Evolutionary conservation across 2,113 vertebrate species (phyloP).

Genomic region (Pachypanchax playfairii): DNA sequence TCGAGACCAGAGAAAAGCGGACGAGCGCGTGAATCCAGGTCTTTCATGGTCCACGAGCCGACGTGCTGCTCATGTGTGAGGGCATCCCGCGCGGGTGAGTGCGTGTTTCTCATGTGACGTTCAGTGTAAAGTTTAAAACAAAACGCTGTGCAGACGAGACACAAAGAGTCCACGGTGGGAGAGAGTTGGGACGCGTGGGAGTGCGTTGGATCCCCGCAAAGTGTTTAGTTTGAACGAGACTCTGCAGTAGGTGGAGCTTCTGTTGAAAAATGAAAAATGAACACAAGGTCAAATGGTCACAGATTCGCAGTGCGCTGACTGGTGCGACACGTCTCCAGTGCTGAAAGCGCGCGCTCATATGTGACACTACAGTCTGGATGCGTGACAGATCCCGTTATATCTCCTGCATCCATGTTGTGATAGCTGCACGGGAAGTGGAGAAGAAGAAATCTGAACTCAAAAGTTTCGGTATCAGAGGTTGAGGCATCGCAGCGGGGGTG

Average conservation of each 20-base stretch:
- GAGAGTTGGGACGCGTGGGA: no score
- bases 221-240: not conserved
- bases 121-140: not conserved
- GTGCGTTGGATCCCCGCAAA: no score
- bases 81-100: conserved; percentile 54
- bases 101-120: not conserved
- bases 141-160: not conserved
- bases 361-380: conserved; percentile 3
- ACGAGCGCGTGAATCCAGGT: not conserved
- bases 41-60: not conserved
- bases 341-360: conserved; percentile 12
- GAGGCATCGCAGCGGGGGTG: conserved; percentile 44
- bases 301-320: conserved; percentile 22
- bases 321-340: not conserved
- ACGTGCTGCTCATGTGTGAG: conserved; percentile 22
- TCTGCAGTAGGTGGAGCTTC: conserved; percentile 7
- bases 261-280: not conserved
- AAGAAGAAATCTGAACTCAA: conserved; percentile 32
- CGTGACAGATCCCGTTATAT: not conserved
- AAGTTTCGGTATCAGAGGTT: conserved; percentile 36
- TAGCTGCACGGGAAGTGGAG: conserved; percentile 65
- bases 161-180: no score
- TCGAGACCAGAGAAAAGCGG: conserved; percentile 16
- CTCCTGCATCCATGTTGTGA: conserved; percentile 44
- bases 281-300: conserved; percentile 53